These are phyloP conservation scores for Botia kubotai DNA, from an alignment of 2,797 vertebrate species.

Conservation along the genomic window DNA sequence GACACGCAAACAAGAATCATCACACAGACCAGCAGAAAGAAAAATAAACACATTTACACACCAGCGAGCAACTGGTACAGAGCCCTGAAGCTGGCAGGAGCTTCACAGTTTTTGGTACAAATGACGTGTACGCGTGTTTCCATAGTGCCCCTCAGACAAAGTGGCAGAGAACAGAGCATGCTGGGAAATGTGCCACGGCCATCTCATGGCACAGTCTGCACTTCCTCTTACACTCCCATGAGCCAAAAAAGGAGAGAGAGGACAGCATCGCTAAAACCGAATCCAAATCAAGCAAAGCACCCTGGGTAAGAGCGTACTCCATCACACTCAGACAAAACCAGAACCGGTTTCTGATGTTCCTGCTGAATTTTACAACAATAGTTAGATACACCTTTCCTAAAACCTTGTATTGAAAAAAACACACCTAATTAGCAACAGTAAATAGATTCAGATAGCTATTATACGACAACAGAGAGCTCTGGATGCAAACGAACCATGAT, in stretches of 20 bases:
- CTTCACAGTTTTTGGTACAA: conserved; percentile 35
- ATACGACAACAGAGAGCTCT: no score
- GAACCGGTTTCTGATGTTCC: neutral
- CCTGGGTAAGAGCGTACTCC: conserved; percentile 16
- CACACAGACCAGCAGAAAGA: conserved; percentile 77
- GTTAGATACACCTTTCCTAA: no score
- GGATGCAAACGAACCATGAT: no score
- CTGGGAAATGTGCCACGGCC: conserved; percentile 78
- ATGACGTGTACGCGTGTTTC: conserved; percentile 61
- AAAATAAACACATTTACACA: conserved; percentile 63
- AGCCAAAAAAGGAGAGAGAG: conserved; percentile 75
- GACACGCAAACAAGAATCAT: conserved; percentile 36
- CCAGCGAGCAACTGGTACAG: conserved; percentile 25
- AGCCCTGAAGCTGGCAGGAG: conserved; percentile 20
- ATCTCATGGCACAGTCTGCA: conserved; percentile 80
- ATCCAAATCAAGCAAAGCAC: conserved; percentile 58
- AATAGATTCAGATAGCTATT: no score
- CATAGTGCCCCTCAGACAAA: conserved; percentile 62
- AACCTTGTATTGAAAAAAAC: no score
- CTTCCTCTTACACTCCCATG: conserved; percentile 77
- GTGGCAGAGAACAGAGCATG: conserved; percentile 69
- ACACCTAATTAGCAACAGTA: no score
- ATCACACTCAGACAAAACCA: neutral
- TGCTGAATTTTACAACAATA: neutral
- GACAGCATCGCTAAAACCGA: conserved; percentile 43